phyloP scores from a whole-genome alignment of 2,797 vertebrate species.

The Myotis myotis region DNA sequence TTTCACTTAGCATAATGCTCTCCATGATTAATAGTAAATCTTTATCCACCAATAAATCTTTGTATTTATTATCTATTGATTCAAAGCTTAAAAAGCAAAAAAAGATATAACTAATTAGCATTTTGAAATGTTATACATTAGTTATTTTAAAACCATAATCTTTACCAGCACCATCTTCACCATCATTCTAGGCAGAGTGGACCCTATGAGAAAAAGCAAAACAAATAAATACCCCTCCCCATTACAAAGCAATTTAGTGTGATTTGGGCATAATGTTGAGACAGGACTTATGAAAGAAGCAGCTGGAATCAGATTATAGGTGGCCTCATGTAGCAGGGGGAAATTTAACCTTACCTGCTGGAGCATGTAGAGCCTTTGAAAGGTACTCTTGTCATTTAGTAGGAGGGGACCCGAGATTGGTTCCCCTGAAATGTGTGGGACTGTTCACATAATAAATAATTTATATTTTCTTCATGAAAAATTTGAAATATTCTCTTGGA shows the following conservation, averaged over 20 bases:
- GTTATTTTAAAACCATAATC: not conserved
- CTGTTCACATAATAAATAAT: not conserved
- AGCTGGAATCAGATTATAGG: not conserved
- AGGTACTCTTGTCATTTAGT: not conserved
- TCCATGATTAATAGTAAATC: not conserved
- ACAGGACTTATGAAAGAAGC: not conserved
- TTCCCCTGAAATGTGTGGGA: not conserved
- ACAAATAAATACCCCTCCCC: not conserved
- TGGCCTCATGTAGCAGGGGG: not conserved
- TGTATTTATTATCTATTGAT: not conserved
- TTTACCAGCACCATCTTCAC: not conserved
- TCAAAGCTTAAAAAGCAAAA: not conserved
- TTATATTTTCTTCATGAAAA: not conserved
- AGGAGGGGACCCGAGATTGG: not conserved
- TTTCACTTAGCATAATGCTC: too few species aligned
- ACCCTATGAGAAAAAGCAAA: not conserved
- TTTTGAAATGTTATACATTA: not conserved
- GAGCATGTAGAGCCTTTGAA: not conserved
- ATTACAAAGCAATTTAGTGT: not conserved
- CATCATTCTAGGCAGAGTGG: not conserved
- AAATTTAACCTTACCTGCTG: not conserved
- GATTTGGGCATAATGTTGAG: not conserved
- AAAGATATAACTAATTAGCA: not conserved
- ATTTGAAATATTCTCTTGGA: conserved; percentile 51
- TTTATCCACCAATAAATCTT: not conserved